phyloP scores from a whole-genome alignment of 2,888 invertebrate genomes.

The Megamerina dolium region DNA sequence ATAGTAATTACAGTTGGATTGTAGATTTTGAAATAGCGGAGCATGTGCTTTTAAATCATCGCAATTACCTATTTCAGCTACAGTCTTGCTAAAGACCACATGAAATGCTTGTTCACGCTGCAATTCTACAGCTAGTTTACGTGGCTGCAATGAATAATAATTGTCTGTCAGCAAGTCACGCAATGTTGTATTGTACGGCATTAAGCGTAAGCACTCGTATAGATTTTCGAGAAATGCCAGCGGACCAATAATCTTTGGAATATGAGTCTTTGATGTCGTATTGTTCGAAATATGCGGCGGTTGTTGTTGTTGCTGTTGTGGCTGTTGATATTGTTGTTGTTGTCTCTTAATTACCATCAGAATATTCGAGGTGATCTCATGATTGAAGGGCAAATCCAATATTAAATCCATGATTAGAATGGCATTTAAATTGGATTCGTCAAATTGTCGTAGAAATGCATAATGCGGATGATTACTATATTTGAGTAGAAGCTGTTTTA shows the following conservation, averaged over 20 bases:
- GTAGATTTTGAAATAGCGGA: conserved; percentile 39
- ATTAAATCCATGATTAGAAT: conserved; percentile 44
- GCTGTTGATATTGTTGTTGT: conserved; percentile 32
- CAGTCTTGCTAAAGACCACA: conserved; percentile 27
- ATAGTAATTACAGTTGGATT: conserved; percentile 41
- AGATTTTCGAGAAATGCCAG: conserved; percentile 36
- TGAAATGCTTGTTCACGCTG: conserved; percentile 35
- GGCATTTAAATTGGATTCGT: conserved; percentile 35
- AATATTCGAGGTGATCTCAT: conserved; percentile 42
- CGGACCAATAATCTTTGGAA: conserved; percentile 37
- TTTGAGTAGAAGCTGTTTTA: conserved; percentile 34
- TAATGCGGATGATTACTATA: conserved; percentile 35
- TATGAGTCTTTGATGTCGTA: conserved; percentile 16
- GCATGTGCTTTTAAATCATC: conserved; percentile 38
- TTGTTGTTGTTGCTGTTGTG: too few relatives aligned
- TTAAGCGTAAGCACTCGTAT: conserved; percentile 39
- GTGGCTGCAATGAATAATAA: conserved; percentile 35
- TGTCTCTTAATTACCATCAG: conserved; percentile 40
- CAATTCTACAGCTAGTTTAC: conserved; percentile 31
- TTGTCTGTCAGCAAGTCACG: conserved; percentile 34
- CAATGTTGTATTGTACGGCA: conserved; percentile 29
- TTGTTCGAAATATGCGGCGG: conserved; percentile 13
- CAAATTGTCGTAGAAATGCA: conserved; percentile 38
- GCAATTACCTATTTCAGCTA: conserved; percentile 28
- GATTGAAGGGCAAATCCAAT: conserved; percentile 40